phyloP scores from a whole-genome alignment of 2,888 invertebrate genomes.

The Philereme transversata region DNA sequence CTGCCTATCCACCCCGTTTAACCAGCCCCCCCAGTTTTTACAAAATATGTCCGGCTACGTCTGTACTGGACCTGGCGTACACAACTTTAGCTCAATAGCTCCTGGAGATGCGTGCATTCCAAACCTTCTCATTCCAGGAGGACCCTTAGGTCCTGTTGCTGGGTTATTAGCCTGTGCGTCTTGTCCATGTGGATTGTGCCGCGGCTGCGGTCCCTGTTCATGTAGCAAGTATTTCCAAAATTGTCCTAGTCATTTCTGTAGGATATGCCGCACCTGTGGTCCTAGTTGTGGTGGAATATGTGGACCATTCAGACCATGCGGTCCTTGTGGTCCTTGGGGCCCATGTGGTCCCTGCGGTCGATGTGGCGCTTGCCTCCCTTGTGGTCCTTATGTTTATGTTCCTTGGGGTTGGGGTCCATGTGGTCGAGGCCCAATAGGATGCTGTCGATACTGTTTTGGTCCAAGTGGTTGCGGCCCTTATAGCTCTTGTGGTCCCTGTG shows the following conservation, averaged over 20 bases:
- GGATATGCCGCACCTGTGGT: conserved; percentile 41
- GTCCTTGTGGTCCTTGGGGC: conserved; percentile 31
- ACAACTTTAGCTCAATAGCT: conserved; percentile 17
- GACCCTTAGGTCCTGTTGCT: conserved; percentile 29
- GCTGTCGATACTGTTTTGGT: conserved; percentile 33
- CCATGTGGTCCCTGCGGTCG: conserved; percentile 38
- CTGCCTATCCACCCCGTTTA: conserved; percentile 61
- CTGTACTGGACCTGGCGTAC: conserved; percentile 43
- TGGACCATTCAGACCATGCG: conserved; percentile 37
- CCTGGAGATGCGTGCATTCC: conserved; percentile 46
- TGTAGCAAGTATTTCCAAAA: conserved; percentile 32
- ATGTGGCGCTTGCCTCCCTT: conserved; percentile 35
- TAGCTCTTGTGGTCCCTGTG: conserved; percentile 21
- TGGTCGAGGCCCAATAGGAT: conserved; percentile 36
- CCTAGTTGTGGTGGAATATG: conserved; percentile 30
- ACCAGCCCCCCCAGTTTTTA: conserved; percentile 56
- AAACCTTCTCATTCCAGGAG: conserved; percentile 31
- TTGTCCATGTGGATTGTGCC: conserved; percentile 28
- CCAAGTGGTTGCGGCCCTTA: conserved; percentile 27
- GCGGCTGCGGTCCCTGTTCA: conserved; percentile 20
- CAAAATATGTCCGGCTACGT: conserved; percentile 68
- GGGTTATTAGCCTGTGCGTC: conserved; percentile 12
- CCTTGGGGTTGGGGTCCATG: conserved; percentile 44
- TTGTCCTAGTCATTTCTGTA: conserved; percentile 36
- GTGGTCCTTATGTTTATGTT: conserved; percentile 39